Base-by-base conservation (phyloP, 2,797 vertebrate species). In the Danio kyathit region DNA sequence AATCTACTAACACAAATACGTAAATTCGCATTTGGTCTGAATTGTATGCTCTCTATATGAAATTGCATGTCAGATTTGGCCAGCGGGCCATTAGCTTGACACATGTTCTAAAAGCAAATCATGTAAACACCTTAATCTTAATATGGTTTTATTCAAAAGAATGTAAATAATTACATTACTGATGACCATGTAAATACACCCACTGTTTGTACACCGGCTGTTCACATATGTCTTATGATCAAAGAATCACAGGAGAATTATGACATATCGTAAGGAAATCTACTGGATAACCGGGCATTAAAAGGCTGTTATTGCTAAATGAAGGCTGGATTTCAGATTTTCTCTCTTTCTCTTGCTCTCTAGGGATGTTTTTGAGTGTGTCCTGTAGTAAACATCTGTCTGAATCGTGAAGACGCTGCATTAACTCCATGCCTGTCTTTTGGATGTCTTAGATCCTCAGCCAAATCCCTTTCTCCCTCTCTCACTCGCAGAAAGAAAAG, bases 331-430 rank as follows among this genome's bases (percentile, higher is more conserved):
- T 79, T 64, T 52, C 13, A 43, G 14, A 52, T 41, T 74, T 13
- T 46, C 44, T 67, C 17, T 48, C 17, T 67, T 6, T 48, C 6
- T 76, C 46, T 41, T n/a, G 9, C 38, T 41, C 76, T 71, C 57
- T 16, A 64, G 48, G 48, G 57, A 71, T 6, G 66, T n/a, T n/a
- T 61, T 38, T 41, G 76, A 79, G 10, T 44, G 19, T 46, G 11
- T 72, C 48, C 57, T 54, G 59, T 72, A 57, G 67, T 14, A 52
- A 79, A 63, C 77, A 79, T 72, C 59, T 79, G 57, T 72, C 17
- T 79, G 14, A 63, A 61, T 72, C 6, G 54, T 13, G 59, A 70
- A 63, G 57, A 71, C 0, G 19, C n/a, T 21, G 52, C 41, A 56
- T 44, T 76, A 49, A 76, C 19, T 60, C 43, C 38, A 11, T 51